Conservation (phyloP, 1,140 invertebrate genomes). For the Lethrus apterus region DNA sequence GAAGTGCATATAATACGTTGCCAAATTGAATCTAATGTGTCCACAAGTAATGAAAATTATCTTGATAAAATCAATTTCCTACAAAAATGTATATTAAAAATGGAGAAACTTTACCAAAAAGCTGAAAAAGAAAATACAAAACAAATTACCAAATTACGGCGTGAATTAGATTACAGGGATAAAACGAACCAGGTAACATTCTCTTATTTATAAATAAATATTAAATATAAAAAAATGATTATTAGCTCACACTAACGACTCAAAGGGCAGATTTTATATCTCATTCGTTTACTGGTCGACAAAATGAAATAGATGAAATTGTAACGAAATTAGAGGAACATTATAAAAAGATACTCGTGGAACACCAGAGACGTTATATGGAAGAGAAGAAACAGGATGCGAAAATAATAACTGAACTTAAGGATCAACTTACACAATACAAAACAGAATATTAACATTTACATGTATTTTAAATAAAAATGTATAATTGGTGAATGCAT, state of each 20-base stretch:
- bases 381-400: constrained; percentile 2
- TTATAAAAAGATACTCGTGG: constrained; percentile 6
- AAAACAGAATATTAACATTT: constrained; percentile 3
- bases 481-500: too few species aligned
- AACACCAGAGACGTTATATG: neutral
- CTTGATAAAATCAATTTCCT: constrained; percentile 11
- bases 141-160: constrained; percentile 7
- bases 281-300: constrained; percentile 1
- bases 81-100: constrained; percentile 15
- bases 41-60: neutral
- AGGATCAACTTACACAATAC: neutral
- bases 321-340: constrained; percentile 6
- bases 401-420: constrained; percentile 1
- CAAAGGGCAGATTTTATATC: constrained; percentile 1
- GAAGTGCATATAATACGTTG: constrained; percentile 11
- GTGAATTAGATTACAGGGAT: constrained; percentile 8
- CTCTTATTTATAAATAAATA: neutral
- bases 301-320: constrained; percentile 8
- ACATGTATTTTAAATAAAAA: too few species aligned
- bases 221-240: neutral
- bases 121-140: constrained; percentile 11
- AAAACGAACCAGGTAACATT: constrained; percentile 15
- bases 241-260: neutral
- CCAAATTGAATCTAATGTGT: constrained; percentile 7
- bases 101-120: constrained; percentile 11